phyloP scores from a whole-genome alignment of 2,797 vertebrate genomes.

The Macrochelys suwanniensis region DNA sequence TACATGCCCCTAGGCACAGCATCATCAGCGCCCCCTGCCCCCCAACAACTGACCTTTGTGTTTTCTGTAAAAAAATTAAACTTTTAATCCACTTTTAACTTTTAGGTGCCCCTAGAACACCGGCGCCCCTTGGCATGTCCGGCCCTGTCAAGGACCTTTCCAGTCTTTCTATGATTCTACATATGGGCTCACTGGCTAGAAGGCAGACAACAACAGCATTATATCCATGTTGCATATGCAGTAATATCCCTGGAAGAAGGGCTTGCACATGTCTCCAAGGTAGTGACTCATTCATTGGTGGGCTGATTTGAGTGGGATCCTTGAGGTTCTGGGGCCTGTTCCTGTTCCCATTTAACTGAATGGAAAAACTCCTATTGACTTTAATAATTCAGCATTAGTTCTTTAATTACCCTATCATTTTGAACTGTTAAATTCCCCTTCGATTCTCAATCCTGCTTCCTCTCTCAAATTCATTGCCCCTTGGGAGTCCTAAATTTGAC shows the following conservation, averaged over 20 bases:
- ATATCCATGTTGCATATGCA: background rate
- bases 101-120: too few relatives aligned
- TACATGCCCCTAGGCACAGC: too few relatives aligned
- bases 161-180: background rate
- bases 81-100: too few relatives aligned
- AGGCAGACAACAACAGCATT: background rate
- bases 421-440: background rate
- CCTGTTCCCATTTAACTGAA: accelerated
- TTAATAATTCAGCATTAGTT: background rate
- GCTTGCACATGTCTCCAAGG: background rate
- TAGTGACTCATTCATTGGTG: background rate
- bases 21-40: too few relatives aligned
- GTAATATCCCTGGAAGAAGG: background rate
- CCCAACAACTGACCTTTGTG: too few relatives aligned
- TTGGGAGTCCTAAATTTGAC: background rate
- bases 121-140: too few relatives aligned
- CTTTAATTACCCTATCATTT: background rate
- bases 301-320: background rate
- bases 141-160: background rate
- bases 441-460: background rate
- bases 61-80: too few relatives aligned
- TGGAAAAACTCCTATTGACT: background rate
- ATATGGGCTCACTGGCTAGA: background rate
- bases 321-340: background rate
- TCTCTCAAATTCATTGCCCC: background rate